Conservation (phyloP, 2,113 vertebrate species). For the Periophthalmus modestus region DNA sequence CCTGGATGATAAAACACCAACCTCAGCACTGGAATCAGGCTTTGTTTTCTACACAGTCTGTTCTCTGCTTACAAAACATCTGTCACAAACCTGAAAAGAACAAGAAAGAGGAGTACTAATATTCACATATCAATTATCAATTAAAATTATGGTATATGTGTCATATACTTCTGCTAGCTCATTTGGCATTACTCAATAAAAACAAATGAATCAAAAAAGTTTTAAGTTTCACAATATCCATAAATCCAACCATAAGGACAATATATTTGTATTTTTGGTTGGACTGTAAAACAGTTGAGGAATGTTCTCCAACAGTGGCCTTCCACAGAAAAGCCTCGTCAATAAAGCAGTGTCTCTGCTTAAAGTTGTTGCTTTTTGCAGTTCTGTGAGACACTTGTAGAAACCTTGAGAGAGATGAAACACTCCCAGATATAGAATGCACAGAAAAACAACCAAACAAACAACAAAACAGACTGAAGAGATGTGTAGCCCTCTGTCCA, state of each 20-base stretch:
- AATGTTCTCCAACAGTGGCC: neutral
- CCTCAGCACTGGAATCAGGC: conserved; percentile 32
- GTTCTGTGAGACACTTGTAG: neutral
- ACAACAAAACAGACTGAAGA: neutral
- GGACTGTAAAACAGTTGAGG: too few relatives aligned
- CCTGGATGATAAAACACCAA: conserved; percentile 61
- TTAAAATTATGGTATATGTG: neutral
- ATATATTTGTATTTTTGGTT: too few relatives aligned
- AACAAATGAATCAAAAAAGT: too few relatives aligned
- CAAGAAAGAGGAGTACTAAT: neutral
- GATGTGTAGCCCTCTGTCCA: neutral
- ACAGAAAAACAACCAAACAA: neutral
- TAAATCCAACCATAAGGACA: too few relatives aligned
- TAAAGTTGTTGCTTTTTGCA: neutral
- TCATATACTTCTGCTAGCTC: neutral
- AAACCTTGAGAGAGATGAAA: neutral
- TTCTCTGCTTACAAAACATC: neutral
- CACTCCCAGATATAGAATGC: neutral
- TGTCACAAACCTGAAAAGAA: neutral
- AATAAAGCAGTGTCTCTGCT: neutral
- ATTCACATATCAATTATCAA: neutral
- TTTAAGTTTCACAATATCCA: too few relatives aligned
- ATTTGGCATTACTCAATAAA: neutral
- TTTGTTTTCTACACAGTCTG: neutral
- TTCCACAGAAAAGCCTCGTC: neutral